A percentile compares a stretch with the other conserved stretches of the same genome.
These are phyloP conservation scores for Propithecus perrieri DNA, from an alignment of 2,797 vertebrate genomes.

Conservation along the genomic window DNA sequence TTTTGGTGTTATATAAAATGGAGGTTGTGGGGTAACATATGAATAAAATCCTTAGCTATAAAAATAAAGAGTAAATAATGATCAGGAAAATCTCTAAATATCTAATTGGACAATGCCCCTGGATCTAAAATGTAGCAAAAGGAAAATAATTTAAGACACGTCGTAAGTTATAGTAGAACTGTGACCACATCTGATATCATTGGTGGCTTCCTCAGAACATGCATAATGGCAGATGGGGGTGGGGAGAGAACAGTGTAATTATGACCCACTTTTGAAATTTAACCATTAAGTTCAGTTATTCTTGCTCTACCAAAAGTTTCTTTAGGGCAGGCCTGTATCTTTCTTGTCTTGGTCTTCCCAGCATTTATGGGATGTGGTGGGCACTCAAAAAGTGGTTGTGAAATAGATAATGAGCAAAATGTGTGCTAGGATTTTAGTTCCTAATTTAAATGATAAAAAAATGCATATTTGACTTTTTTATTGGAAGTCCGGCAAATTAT, in stretches of 20 bases:
- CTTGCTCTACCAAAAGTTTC: neutral
- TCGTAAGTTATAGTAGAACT: neutral
- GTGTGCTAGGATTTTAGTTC: neutral
- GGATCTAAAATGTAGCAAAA: neutral
- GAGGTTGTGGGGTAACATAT: rapidly evolving
- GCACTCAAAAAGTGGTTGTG: neutral
- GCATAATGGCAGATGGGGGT: too few relatives aligned
- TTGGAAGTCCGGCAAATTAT: neutral
- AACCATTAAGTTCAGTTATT: neutral
- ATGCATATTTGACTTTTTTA: neutral
- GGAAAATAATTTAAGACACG: neutral
- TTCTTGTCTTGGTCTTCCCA: neutral
- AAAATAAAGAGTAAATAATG: neutral
- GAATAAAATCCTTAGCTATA: neutral
- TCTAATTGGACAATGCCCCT: neutral
- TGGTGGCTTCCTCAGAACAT: neutral
- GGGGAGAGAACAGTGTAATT: too few relatives aligned
- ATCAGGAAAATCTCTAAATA: neutral
- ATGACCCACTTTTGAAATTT: neutral
- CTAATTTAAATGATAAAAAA: neutral
- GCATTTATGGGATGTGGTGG: neutral
- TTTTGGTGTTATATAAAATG: neutral
- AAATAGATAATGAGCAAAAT: neutral
- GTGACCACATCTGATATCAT: neutral
- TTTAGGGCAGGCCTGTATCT: neutral